phyloP scores from a whole-genome alignment of 2,113 vertebrate genomes.

The Garra rufa region DNA sequence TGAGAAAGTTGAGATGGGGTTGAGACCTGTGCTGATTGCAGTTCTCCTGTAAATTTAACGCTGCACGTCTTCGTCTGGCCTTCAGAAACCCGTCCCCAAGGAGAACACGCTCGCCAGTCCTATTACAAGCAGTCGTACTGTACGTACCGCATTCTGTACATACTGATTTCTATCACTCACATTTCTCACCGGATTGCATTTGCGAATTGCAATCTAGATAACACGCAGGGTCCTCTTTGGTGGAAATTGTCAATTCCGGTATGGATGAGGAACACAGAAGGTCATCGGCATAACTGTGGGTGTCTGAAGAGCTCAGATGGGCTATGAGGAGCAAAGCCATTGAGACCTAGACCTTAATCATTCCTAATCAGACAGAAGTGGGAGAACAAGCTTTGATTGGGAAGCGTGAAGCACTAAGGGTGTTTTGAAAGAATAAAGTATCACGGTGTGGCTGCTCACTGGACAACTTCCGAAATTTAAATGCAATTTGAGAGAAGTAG shows the following conservation, averaged over 20 bases:
- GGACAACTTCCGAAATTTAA: background rate
- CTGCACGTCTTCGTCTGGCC: background rate
- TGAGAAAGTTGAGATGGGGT: conserved; percentile 59
- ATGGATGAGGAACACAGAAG: background rate
- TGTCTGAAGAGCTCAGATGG: background rate
- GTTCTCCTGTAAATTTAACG: conserved; percentile 48
- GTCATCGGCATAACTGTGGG: background rate
- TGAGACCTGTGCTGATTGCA: conserved; percentile 57
- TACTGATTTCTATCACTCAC: background rate
- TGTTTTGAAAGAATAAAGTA: conserved; percentile 2
- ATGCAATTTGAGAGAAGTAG: background rate
- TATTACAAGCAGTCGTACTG: background rate
- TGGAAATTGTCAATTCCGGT: conserved; percentile 9
- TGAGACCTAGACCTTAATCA: background rate
- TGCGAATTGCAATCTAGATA: conserved; percentile 1
- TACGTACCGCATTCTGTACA: background rate
- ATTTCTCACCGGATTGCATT: background rate
- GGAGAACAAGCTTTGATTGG: conserved; percentile 9
- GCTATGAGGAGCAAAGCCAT: background rate
- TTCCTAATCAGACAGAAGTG: conserved; percentile 30
- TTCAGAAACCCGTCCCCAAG: background rate
- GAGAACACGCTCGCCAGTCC: background rate
- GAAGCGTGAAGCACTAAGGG: background rate
- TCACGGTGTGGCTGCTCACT: no score
- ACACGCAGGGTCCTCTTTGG: background rate